phyloP scores from a whole-genome alignment of 1,140 invertebrate species.

The Dufourea novaeangliae region DNA sequence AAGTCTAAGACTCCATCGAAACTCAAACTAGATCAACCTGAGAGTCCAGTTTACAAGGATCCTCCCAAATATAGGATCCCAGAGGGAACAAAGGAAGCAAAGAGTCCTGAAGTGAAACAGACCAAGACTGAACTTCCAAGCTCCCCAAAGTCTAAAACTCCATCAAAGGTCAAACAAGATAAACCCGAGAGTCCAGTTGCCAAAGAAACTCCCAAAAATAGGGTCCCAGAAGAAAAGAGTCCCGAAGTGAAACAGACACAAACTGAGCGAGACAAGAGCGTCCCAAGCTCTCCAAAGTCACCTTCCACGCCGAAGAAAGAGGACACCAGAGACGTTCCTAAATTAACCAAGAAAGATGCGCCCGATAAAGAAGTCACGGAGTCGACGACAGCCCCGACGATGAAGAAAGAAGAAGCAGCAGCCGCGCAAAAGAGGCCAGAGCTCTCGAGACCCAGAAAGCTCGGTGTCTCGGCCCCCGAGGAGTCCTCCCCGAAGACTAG shows the following conservation, averaged over 20 bases:
- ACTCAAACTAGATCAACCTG: no score
- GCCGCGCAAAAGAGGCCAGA: conserved; percentile 10
- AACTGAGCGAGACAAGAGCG: not conserved
- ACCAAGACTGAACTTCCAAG: no score
- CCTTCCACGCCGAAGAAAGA: not conserved
- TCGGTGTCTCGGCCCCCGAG: not conserved
- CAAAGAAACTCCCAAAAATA: not conserved
- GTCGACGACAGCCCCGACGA: no score
- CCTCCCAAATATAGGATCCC: no score
- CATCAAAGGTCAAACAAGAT: no score
- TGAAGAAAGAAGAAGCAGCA: not conserved
- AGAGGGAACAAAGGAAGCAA: no score
- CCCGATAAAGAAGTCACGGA: not conserved
- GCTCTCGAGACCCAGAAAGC: not conserved
- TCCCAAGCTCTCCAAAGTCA: not conserved
- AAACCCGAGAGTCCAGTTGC: not conserved
- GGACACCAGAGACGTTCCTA: not conserved
- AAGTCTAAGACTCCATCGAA: no score
- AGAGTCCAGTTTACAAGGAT: no score
- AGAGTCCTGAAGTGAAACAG: no score
- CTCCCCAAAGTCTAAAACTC: no score
- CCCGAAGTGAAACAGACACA: not conserved
- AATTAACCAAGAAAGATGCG: not conserved
- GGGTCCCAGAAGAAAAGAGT: not conserved
- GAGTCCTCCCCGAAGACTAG: not conserved